Conservation (phyloP, 2,888 invertebrate species). For the Pristionchus mayeri region DNA sequence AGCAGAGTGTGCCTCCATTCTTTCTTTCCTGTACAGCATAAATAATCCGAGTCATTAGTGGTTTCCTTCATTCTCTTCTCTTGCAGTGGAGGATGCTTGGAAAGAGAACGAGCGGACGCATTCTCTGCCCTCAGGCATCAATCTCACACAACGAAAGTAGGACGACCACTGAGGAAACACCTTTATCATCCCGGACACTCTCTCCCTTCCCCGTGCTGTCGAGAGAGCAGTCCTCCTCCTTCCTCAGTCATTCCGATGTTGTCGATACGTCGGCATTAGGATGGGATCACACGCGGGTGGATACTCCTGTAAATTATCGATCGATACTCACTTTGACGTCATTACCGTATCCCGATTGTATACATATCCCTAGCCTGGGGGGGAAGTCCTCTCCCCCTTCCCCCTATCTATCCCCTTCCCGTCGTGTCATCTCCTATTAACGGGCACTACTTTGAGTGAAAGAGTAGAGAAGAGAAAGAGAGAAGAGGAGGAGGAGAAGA, state of each 20-base stretch:
- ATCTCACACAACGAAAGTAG: slow-evolving; percentile 33
- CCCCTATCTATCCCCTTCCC: neutral
- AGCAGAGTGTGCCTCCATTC: too few species aligned
- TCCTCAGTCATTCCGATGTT: slow-evolving; percentile 45
- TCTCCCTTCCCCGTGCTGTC: neutral
- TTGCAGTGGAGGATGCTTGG: slow-evolving; percentile 50
- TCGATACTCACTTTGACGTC: neutral
- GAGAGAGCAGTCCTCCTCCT: slow-evolving; percentile 8
- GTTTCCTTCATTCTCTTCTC: neutral
- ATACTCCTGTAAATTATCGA: slow-evolving; percentile 46
- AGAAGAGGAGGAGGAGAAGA: slow-evolving; percentile 43
- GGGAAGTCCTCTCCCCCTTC: neutral
- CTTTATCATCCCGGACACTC: slow-evolving; percentile 21
- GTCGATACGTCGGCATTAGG: slow-evolving; percentile 50
- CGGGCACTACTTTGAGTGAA: slow-evolving; percentile 45
- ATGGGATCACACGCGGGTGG: slow-evolving; percentile 49
- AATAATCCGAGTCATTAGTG: neutral
- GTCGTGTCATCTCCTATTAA: slow-evolving; percentile 39
- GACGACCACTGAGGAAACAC: too few species aligned
- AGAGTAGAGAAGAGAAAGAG: slow-evolving; percentile 44
- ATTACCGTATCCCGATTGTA: slow-evolving; percentile 32
- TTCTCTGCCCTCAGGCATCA: slow-evolving; percentile 26
- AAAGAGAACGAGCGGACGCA: slow-evolving; percentile 29
- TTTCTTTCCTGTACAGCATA: neutral
- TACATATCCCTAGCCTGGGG: slow-evolving; percentile 1